These are phyloP conservation scores for Bombus picipes DNA, from an alignment of 1,140 invertebrate species.

Conservation along the genomic window DNA sequence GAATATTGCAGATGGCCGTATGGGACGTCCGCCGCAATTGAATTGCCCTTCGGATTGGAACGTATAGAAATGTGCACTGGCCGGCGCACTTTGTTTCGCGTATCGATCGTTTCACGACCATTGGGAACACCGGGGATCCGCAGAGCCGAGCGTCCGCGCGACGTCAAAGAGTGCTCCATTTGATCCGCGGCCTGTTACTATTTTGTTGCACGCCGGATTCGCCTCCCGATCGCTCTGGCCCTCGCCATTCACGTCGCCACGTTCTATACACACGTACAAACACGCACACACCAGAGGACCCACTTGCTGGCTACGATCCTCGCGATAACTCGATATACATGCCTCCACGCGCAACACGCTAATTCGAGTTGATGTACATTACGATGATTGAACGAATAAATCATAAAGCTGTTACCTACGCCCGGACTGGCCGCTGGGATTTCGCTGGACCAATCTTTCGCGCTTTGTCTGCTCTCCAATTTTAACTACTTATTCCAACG, in stretches of 20 bases:
- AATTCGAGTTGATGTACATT: conserved; percentile 39
- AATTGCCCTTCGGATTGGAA: conserved; percentile 77
- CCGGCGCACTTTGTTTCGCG: conserved; percentile 66
- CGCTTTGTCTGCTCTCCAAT: background rate
- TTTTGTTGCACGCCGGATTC: conserved; percentile 38
- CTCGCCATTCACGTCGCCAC: conserved; percentile 46
- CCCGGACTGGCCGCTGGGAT: background rate
- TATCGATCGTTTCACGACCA: conserved; percentile 69
- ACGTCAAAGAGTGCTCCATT: conserved; percentile 53
- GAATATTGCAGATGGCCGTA: conserved; percentile 75
- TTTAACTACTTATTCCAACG: background rate
- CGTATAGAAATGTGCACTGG: conserved; percentile 72
- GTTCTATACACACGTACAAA: background rate
- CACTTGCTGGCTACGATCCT: conserved; percentile 15
- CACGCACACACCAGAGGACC: too few species aligned
- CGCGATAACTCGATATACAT: conserved; percentile 60
- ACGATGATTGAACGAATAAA: conserved; percentile 58
- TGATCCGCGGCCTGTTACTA: conserved; percentile 50
- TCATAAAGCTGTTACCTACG: conserved; percentile 46
- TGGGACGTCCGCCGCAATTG: conserved; percentile 74
- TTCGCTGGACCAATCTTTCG: conserved; percentile 1
- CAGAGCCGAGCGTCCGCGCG: conserved; percentile 25
- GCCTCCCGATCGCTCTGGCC: conserved; percentile 17
- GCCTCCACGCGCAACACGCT: conserved; percentile 31
- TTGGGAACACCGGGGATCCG: conserved; percentile 49